Conservation (phyloP, 2,797 vertebrate species). For the Meda fulgida region DNA sequence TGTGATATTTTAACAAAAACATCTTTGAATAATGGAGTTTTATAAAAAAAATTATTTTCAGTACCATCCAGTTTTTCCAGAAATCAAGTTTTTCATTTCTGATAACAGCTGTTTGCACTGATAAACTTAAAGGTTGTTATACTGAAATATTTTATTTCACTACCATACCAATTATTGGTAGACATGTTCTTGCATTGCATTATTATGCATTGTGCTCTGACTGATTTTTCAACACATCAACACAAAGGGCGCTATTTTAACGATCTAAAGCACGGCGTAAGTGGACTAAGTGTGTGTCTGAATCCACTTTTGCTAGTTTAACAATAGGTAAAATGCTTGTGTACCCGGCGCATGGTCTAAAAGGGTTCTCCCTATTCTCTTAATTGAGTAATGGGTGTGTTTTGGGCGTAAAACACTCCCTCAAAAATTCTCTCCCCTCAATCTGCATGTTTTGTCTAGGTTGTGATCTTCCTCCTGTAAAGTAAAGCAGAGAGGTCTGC, state of each 20-base stretch:
- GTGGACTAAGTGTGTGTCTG: too few relatives aligned
- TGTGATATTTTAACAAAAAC: background rate
- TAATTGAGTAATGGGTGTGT: too few relatives aligned
- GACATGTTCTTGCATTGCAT: background rate
- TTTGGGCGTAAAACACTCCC: too few relatives aligned
- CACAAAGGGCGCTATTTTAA: too few relatives aligned
- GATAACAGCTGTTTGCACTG: background rate
- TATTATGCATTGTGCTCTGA: background rate
- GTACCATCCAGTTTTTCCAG: background rate
- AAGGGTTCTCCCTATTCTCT: too few relatives aligned
- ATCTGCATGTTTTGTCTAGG: background rate
- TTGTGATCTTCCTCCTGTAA: conserved; percentile 16
- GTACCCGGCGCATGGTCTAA: too few relatives aligned
- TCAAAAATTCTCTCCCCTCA: background rate
- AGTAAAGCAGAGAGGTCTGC: conserved; percentile 64
- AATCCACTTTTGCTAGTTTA: too few relatives aligned
- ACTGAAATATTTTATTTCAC: background rate
- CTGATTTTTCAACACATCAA: too few relatives aligned
- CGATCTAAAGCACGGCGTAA: too few relatives aligned
- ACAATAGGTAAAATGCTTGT: too few relatives aligned
- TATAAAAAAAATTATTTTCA: too few relatives aligned
- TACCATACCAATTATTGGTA: background rate
- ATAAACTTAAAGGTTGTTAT: background rate
- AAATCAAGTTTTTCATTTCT: background rate
- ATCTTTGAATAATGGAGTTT: background rate